Conservation (phyloP, 2,113 vertebrate species). For the Indri indri region DNA sequence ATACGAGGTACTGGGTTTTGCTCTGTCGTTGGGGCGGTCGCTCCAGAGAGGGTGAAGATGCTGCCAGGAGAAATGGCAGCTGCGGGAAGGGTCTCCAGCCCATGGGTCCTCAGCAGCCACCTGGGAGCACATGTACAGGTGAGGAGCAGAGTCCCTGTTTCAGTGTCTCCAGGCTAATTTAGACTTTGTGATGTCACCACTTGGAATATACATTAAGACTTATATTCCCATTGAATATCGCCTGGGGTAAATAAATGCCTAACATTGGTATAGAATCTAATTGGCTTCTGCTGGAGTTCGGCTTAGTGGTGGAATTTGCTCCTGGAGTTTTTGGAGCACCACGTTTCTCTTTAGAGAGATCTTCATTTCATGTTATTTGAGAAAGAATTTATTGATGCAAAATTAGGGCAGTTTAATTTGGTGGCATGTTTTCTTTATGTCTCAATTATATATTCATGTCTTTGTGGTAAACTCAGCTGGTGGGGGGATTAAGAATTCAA, state of each 20-base stretch:
- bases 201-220: neutral
- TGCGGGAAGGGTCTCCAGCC: neutral
- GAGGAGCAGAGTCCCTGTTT: neutral
- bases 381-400: conserved; percentile 75
- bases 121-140: neutral
- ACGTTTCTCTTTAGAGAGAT: conserved; percentile 33
- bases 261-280: neutral
- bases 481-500: conserved; percentile 78
- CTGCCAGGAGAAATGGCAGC: neutral
- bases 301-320: neutral
- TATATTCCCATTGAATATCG: neutral
- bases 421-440: conserved; percentile 79
- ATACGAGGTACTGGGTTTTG: rapidly evolving
- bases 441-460: conserved; percentile 80
- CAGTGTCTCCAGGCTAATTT: neutral
- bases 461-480: conserved; percentile 81
- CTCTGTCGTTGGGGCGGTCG: neutral
- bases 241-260: neutral
- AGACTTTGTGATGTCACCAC: neutral
- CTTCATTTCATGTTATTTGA: conserved; percentile 70
- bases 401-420: conserved; percentile 81
- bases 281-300: neutral
- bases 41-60: neutral
- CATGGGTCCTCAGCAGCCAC: neutral
- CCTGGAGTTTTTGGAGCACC: neutral